Evolutionary conservation across 2,888 invertebrate species (phyloP), one percentile per base, ranked within the genome.

Genomic region (Frankliniella intonsa): DNA sequence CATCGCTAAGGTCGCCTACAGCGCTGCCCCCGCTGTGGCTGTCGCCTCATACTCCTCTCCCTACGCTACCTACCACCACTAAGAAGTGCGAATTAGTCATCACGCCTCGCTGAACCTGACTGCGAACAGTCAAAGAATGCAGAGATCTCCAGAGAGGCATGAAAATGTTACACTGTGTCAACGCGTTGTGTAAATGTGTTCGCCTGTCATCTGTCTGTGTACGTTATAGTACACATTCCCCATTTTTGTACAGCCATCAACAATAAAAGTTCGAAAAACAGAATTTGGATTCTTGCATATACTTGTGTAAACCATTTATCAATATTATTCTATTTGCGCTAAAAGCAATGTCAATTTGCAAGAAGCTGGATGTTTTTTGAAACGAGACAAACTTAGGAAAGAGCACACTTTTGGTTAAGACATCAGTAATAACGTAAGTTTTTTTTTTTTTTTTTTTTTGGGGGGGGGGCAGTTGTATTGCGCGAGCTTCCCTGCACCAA

Each of bases 51-150:
- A 76, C 69, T 76, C 69, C 25, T 76, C 69, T 12, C 69, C 69
- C 69, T 76, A 76, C 69, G 25, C 69, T 22, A 76, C 69, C 69
- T 76, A 76, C 69, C 69, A 76, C 69, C 69, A 76, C 69, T 76
- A 76, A 76, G 22, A 22, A 25, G 69, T 76, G 69, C 22, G 22
- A 3, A 76, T 19, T 76, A 76, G 69, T 76, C 69, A 25, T 76
- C 22, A 25, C 9, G 69, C 69, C 69, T 76, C 22, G 25, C 69
- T 25, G 25, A 76, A 22, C 69, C 69, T 12, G 69, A 69, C 69
- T 69, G 69, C 17, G 22, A 76, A 8, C 22, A 76, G 69, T 76
- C 12, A 76, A 25, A 25, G 69, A 76, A 38, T 38, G 38, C 69
- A 76, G 69, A n/a, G 69, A 25, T 76, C 69, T 76, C 69, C 69